Evolutionary conservation across 1,140 invertebrate species (phyloP), one percentile per base, ranked within the genome.

Genomic region (Leptestheria dahalacensis): DNA sequence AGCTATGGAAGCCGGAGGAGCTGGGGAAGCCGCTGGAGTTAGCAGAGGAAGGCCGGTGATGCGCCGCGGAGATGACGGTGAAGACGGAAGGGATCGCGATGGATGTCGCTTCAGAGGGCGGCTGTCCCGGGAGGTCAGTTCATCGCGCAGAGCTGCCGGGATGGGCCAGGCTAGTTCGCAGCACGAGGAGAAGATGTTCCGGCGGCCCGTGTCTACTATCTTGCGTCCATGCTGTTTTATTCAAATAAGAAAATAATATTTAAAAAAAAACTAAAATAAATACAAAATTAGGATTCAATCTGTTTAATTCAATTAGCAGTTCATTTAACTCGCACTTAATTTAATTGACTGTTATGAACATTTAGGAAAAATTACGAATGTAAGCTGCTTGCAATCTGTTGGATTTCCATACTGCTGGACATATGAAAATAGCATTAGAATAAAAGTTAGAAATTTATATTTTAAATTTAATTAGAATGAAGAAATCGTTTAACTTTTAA

Each of bases 101-200:
- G 20, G 59, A 57, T 18, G 60, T 52, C n/a, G 60, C 58, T 21
- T 20, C 12, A 57, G 25, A 21, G 28, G 33, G 48, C 26, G 60
- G 25, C 55, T 18, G 24, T 41, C 23, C 26, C 15, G 20, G 47
- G 24, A 20, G 18, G 57, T 41, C 46, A 21, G 3, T 33, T 48
- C 29, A 3, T 57, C 25, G 26, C 18, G 62, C 52, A n/a, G 15
- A 54, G n/a, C 15, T 50, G 23, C 25, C 33, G 33, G 33, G 33
- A 41, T 41, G 41, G 81, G 77, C 3, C 79, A 81, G 15, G 83
- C 78, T 51, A 87, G 70, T 66, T 87, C 84, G 64, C 84, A 79
- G 69, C 84, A 88, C 2, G 82, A 84, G 29, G 83, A 86, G 66
- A 86, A 86, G 18, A 82, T 64, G 66, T 82, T 77, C 18, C 55